phyloP scores from a whole-genome alignment of 2,797 vertebrate species.

The Galaxias olidus region DNA sequence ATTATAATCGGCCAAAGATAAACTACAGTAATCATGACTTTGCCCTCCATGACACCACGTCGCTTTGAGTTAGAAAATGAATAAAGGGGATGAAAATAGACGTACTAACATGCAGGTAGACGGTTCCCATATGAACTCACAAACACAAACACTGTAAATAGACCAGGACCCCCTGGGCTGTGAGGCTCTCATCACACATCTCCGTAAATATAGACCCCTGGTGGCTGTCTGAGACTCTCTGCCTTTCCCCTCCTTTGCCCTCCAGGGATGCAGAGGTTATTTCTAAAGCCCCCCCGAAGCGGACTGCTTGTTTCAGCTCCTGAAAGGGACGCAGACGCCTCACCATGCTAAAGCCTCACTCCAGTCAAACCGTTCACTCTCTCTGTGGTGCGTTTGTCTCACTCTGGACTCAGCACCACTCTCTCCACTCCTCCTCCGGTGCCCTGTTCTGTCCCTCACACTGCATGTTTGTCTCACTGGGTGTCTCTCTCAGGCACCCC shows the following conservation, averaged over 20 bases:
- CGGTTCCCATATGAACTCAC: slow-evolving; percentile 18
- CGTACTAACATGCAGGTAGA: slow-evolving; percentile 15
- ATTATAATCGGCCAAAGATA: too few relatives aligned
- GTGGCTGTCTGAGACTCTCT: not conserved
- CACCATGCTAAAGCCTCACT: too few relatives aligned
- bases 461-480: too few relatives aligned
- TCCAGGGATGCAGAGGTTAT: slow-evolving; percentile 22
- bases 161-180: slow-evolving; percentile 7
- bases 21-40: not conserved
- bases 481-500: slow-evolving; percentile 3
- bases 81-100: not conserved
- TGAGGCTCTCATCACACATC: not conserved
- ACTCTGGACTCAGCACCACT: slow-evolving; percentile 23
- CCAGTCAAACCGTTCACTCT: too few relatives aligned
- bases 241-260: slow-evolving; percentile 29
- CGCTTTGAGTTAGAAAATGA: too few relatives aligned
- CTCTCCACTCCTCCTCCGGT: slow-evolving; percentile 12
- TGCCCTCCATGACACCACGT: too few relatives aligned
- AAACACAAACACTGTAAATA: slow-evolving; percentile 28
- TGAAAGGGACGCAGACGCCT: slow-evolving; percentile 34
- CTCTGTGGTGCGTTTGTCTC: slow-evolving; percentile 12
- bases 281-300: too few relatives aligned
- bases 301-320: slow-evolving; percentile 52
- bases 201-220: slow-evolving; percentile 1
- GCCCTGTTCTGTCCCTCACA: not conserved